Evolutionary conservation across 2,113 vertebrate species (phyloP), one percentile per base, ranked within the genome.

Genomic region (Callithrix jacchus): DNA sequence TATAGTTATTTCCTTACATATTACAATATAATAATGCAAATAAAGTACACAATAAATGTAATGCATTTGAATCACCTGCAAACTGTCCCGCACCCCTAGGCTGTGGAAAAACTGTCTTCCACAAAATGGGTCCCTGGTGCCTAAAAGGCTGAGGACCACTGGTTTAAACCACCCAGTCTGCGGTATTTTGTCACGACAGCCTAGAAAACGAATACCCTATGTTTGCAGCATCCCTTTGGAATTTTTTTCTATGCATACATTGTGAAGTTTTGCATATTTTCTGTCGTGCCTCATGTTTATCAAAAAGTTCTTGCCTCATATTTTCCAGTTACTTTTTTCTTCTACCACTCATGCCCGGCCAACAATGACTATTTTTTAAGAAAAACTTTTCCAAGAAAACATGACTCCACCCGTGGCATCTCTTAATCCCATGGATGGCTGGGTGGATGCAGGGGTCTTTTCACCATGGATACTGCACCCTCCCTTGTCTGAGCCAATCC

Each of bases 261-360:
- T 45, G 45, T 81, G 23, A 18, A 40, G 20, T 95, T 91, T 90
- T 64, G 58, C 40, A 20, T 16, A 35, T 64, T 97, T 96, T 58
- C n/a, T 95, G 74, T 10, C 95, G 95, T 97, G 25, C 21, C 85
- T 96, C 66, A 93, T 32, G 68, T 96, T 94, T 96, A 76, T 87
- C 97, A 96, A 70, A 95, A 94, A 70, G 16, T 16, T 88, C n/a
- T 97, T 66, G 74, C 64, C 21, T 95, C 20, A 37, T 97, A 17
- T 92, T 83, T 68, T 74, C 42, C 16, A 56, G 77, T 74, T 56
- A 83, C 54, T 84, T 90, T 14, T 76, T 70, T 89, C 8, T 93
- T 42, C 84, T 40, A 45, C 37, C 27, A 74, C 86, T 40, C 2
- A 45, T 30, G 12, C 61, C 61, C 12, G 2, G 61, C 12, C 52